Conservation (phyloP, 2,888 invertebrate genomes). For the Amphipoea oculea region DNA sequence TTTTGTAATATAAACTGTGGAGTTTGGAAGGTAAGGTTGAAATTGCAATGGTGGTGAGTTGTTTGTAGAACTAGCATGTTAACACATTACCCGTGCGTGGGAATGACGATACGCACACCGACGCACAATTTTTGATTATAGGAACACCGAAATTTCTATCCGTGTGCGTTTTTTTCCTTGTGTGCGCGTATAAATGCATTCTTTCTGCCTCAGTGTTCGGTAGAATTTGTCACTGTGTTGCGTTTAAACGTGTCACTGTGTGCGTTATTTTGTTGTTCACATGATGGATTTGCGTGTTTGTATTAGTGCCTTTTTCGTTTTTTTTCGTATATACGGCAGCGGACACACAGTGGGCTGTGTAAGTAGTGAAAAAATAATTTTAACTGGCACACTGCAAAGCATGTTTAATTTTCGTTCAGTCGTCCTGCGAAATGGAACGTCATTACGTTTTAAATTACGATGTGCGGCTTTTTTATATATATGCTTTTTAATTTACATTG, state of each 20-base stretch:
- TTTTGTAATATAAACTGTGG: conserved; percentile 66
- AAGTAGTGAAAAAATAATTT: conserved; percentile 89
- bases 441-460: conserved; percentile 90
- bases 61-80: conserved; percentile 86
- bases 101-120: conserved; percentile 82
- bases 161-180: conserved; percentile 74
- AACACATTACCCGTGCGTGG: conserved; percentile 86
- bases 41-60: conserved; percentile 66
- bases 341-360: conserved; percentile 84
- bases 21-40: conserved; percentile 62
- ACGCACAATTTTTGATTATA: conserved; percentile 84
- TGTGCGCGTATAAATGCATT: conserved; percentile 82
- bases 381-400: conserved; percentile 89
- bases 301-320: conserved; percentile 87
- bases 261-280: conserved; percentile 83
- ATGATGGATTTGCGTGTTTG: conserved; percentile 88
- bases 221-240: conserved; percentile 71
- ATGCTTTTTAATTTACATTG: conserved; percentile 84
- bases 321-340: conserved; percentile 74
- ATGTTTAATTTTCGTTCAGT: conserved; percentile 90
- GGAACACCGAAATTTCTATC: conserved; percentile 86
- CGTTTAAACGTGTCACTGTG: conserved; percentile 72
- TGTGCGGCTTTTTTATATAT: conserved; percentile 85
- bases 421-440: conserved; percentile 89
- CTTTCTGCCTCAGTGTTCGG: conserved; percentile 74